A percentile compares a stretch with the other conserved stretches of the same genome.
Evolutionary conservation across 35 echinoderm and acorn worm genomes (phyloP).

Genomic region (Lytechinus variegatus): DNA sequence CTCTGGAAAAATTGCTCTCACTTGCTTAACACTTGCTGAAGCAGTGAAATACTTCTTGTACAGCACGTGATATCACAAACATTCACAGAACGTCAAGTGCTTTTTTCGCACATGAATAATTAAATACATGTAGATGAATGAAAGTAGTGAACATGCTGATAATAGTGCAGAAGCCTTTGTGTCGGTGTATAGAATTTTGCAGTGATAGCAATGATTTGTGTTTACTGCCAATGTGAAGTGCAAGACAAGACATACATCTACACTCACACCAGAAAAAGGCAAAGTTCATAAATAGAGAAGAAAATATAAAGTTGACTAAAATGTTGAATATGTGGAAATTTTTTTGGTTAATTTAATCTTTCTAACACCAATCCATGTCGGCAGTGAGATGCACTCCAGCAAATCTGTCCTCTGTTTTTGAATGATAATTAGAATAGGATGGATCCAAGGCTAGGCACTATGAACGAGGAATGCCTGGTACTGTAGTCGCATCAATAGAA

Average conservation of each 20-base stretch:
- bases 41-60: neutral
- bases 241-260: neutral
- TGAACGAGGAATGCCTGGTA: constrained; percentile 44
- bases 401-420: neutral
- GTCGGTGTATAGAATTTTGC: neutral
- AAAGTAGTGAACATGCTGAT: neutral
- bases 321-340: neutral
- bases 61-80: neutral
- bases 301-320: neutral
- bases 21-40: neutral
- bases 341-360: neutral
- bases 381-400: neutral
- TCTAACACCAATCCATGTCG: neutral
- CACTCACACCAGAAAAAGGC: neutral
- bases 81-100: neutral
- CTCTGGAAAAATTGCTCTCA: neutral
- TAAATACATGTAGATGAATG: neutral
- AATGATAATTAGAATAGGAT: neutral
- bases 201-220: neutral
- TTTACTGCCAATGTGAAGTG: neutral
- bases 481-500: neutral
- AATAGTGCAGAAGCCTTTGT: neutral
- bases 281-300: neutral
- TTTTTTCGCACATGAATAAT: neutral
- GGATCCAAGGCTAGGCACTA: constrained; percentile 23